A percentile compares a stretch with the other conserved stretches of the same genome.
Conservation (phyloP, 2,797 vertebrate genomes). For the Danio kyathit region DNA sequence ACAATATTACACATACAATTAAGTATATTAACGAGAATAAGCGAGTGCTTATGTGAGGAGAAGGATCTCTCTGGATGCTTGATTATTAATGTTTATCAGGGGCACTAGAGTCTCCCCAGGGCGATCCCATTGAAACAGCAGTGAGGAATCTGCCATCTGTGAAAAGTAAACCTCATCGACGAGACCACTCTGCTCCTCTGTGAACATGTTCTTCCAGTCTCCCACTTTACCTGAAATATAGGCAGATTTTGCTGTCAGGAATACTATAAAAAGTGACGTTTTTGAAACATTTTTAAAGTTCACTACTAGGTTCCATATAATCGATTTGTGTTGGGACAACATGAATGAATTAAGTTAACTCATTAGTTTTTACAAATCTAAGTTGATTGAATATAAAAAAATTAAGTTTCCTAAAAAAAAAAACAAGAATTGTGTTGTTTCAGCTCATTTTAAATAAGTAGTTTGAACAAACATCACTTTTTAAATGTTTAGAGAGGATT, state of each 20-base stretch:
- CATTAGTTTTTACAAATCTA: too few species aligned
- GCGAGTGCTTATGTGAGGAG: background rate
- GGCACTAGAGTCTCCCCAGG: background rate
- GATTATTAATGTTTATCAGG: background rate
- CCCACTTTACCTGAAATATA: constrained; percentile 77
- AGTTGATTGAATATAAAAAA: too few species aligned
- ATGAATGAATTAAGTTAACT: too few species aligned
- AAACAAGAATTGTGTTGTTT: too few species aligned
- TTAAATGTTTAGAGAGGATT: too few species aligned
- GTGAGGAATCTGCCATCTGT: constrained; percentile 71
- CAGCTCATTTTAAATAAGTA: too few species aligned
- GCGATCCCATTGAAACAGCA: constrained; percentile 71
- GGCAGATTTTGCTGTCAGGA: background rate
- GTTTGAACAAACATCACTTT: too few species aligned
- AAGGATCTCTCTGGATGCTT: background rate
- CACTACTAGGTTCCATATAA: too few species aligned
- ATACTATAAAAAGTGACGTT: background rate
- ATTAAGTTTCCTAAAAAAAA: too few species aligned
- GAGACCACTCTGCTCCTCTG: constrained; percentile 71
- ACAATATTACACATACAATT: background rate
- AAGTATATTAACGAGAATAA: background rate
- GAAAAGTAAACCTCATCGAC: constrained; percentile 77
- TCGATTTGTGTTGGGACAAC: too few species aligned
- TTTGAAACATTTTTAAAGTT: background rate
- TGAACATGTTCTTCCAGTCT: constrained; percentile 85